Evolutionary conservation across 2,113 vertebrate species (phyloP).

Genomic region (Thermophis baileyi): DNA sequence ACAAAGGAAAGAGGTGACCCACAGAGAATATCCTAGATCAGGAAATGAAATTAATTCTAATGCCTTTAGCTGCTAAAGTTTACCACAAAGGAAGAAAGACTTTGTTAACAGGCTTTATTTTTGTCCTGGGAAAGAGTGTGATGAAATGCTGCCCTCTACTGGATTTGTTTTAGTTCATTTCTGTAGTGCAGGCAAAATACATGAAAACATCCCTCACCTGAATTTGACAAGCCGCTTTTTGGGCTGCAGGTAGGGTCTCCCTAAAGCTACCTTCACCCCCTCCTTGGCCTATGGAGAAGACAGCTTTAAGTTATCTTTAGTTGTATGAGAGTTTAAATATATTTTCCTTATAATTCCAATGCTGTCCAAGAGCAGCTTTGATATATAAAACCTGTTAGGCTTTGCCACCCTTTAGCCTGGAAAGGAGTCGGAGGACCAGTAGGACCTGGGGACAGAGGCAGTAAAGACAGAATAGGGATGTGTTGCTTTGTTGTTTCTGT

Average conservation of each 20-base stretch:
- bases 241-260: background rate
- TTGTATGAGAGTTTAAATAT: background rate
- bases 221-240: background rate
- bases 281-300: background rate
- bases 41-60: background rate
- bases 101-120: background rate
- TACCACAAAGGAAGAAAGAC: background rate
- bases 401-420: background rate
- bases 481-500: background rate
- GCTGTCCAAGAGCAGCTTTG: background rate
- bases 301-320: background rate
- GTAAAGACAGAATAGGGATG: background rate
- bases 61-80: background rate
- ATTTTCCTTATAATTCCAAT: background rate
- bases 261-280: background rate
- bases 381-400: background rate
- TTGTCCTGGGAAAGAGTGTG: background rate
- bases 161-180: background rate
- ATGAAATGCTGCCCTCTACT: slow-evolving; percentile 12
- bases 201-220: background rate
- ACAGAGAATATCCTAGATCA: background rate
- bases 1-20: background rate
- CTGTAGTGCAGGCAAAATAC: background rate
- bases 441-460: background rate
- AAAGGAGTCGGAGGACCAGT: background rate